Evolutionary conservation across 2,797 vertebrate species (phyloP).

Genomic region (Etheostoma nigrum): DNA sequence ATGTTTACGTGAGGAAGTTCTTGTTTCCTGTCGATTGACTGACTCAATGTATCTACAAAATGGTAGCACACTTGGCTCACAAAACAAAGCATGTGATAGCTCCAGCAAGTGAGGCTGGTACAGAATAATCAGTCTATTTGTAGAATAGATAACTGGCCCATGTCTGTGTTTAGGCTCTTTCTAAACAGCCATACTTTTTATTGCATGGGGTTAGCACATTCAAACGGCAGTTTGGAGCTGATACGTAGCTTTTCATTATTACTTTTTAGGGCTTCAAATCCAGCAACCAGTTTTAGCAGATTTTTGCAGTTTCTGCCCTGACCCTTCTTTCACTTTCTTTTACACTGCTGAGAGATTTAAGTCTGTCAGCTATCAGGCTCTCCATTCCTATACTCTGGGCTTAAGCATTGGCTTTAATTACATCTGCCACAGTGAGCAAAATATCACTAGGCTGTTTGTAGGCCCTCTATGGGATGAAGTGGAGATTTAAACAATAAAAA

Average conservation of each 20-base stretch:
- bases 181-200: neutral
- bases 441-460: conserved; percentile 34
- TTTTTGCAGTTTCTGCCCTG: conserved; percentile 55
- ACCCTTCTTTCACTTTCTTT: conserved; percentile 9
- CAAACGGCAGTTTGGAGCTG: conserved; percentile 5
- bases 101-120: neutral
- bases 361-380: conserved; percentile 47
- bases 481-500: conserved; percentile 45
- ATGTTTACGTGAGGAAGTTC: no score
- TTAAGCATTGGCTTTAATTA: conserved; percentile 71
- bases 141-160: neutral
- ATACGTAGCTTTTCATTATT: conserved; percentile 15
- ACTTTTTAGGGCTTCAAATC: conserved; percentile 25
- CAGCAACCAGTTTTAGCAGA: conserved; percentile 31
- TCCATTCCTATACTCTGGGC: conserved; percentile 42
- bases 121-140: neutral
- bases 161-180: neutral
- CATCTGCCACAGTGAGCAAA: conserved; percentile 50
- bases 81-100: conserved; percentile 1
- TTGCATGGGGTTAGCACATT: conserved; percentile 5
- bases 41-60: neutral
- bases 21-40: no score
- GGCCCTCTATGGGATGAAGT: conserved; percentile 41
- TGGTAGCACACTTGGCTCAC: neutral
- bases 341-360: conserved; percentile 43